Percentiles rank a stretch among this genome's conserved stretches.
Evolutionary conservation across 2,113 vertebrate species (phyloP).

Genomic region (Phaetusa simplex): DNA sequence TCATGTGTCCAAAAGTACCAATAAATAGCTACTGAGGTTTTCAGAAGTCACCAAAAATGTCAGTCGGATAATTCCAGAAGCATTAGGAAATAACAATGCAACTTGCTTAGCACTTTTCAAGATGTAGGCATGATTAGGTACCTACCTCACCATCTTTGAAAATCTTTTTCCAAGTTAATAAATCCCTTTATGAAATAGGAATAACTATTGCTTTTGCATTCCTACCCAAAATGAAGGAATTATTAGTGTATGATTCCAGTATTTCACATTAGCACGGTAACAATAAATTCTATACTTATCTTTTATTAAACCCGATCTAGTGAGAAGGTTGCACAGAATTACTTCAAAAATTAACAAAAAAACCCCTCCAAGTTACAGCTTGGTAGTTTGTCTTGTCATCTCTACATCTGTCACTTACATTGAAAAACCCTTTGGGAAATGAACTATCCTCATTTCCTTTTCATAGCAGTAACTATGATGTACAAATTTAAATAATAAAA

Average conservation of each 20-base stretch:
- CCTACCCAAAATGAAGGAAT: not conserved
- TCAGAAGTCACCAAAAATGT: not conserved
- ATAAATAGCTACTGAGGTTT: not conserved
- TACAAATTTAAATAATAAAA: not conserved
- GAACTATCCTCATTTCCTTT: not conserved
- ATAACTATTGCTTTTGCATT: not conserved
- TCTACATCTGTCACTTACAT: not conserved
- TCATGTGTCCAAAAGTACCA: not conserved
- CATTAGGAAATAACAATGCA: not conserved
- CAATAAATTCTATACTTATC: not conserved
- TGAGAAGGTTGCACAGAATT: not conserved
- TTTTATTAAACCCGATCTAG: not conserved
- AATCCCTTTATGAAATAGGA: not conserved
- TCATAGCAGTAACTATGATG: not conserved
- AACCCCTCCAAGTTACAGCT: not conserved
- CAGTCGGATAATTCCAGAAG: not conserved
- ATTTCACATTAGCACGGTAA: not conserved
- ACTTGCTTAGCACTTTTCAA: not conserved
- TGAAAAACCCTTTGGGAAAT: not conserved
- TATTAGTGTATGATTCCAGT: not conserved
- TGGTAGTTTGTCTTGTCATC: not conserved
- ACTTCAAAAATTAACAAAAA: not conserved
- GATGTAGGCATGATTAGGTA: not conserved
- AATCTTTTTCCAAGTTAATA: not conserved
- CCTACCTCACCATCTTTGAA: not conserved